Evolutionary conservation across 1,140 invertebrate genomes (phyloP), one percentile per base, ranked within the genome.

Genomic region (Mesaphorura yosii): DNA sequence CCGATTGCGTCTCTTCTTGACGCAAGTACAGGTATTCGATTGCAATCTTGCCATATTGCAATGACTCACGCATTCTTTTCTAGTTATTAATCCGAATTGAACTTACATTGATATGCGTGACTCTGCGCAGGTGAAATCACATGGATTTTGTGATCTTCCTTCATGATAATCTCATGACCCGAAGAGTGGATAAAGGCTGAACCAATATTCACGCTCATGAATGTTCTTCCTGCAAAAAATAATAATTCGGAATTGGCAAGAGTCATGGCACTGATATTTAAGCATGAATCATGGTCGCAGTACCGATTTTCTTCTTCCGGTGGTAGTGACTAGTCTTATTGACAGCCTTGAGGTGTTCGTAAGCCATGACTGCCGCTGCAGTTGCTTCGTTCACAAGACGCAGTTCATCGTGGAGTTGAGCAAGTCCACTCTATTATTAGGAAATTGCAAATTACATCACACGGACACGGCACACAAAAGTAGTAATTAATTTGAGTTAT

Each of bases 321-420:
- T n/a, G n/a, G n/a, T n/a, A n/a, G n/a, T n/a, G n/a, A n/a, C n/a
- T n/a, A n/a, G n/a, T n/a, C n/a, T n/a, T n/a, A 10, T 12, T 34
- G 5, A 17, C 5, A 3, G 10, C 6, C 29, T 48, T 20, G 15
- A 48, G 46, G 23, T 34, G 37, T 22, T 48, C 4, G 23, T 10
- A 48, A 23, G 46, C 46, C 27, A 17, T 28, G 20, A 62, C 26
- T 14, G 42, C 50, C 15, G 56, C 57, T 28, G 56, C 60, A 44
- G 29, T 48, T 41, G 60, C 46, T 50, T 62, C 60, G 46, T 62
- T 53, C 45, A 62, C 55, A 15, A 62, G 46, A 25, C 55, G 48
- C 12, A 62, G 19, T 48, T 48, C 49, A 48, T 62, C 60, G 22
- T 19, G 23, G 20, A 42, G 25, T 22, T 37, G 46, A 12, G 59